phyloP scores from a whole-genome alignment of 64 coral and sea anemone genomes.

The Stichodactyla helianthus region DNA sequence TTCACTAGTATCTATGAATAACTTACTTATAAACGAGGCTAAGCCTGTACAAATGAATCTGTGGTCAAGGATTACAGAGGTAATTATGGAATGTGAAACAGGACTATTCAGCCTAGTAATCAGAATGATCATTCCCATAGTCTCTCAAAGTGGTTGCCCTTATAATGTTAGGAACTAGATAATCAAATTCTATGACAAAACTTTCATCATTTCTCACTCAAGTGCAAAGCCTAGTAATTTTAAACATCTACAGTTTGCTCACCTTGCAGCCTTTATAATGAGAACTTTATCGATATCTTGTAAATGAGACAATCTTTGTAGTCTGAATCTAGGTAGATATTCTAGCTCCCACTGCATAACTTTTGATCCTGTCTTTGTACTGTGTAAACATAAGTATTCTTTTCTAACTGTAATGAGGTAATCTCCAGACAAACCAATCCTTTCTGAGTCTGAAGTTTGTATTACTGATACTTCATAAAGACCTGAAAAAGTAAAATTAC shows the following conservation, averaged over 20 bases:
- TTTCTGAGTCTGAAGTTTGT: slow-evolving; percentile 64
- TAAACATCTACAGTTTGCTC: not conserved
- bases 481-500: slow-evolving; percentile 35
- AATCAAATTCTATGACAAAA: too few relatives aligned
- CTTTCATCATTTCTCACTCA: too few relatives aligned
- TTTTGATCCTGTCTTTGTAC: slow-evolving; percentile 65
- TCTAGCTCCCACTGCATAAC: slow-evolving; percentile 77
- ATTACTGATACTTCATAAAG: slow-evolving; percentile 88
- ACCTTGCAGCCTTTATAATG: slow-evolving; percentile 76
- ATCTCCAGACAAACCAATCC: slow-evolving; percentile 57
- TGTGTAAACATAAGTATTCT: slow-evolving; percentile 79
- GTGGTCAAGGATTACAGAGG: too few relatives aligned
- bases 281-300: slow-evolving; percentile 86
- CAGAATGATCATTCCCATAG: too few relatives aligned
- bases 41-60: too few relatives aligned
- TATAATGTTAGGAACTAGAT: too few relatives aligned
- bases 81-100: too few relatives aligned
- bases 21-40: too few relatives aligned
- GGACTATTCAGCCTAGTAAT: too few relatives aligned
- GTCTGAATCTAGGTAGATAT: slow-evolving; percentile 72
- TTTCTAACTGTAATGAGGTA: slow-evolving; percentile 89
- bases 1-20: too few relatives aligned
- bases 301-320: slow-evolving; percentile 72
- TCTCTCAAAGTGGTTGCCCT: too few relatives aligned
- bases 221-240: too few relatives aligned